Evolutionary conservation across 2,888 invertebrate genomes (phyloP).

Genomic region (Caenorhabditis panamensis): DNA sequence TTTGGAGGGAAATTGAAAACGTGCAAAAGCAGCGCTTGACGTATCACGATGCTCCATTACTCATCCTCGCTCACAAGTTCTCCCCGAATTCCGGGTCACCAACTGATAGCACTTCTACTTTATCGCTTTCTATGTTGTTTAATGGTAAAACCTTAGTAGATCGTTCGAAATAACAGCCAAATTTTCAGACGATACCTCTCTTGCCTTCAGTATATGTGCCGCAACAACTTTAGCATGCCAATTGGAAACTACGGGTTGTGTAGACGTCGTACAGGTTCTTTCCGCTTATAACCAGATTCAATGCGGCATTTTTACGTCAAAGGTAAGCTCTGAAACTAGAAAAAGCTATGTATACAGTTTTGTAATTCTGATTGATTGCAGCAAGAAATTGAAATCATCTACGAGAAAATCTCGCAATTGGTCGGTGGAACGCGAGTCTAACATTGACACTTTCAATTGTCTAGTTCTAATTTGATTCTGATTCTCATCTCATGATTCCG

Average conservation of each 20-base stretch:
- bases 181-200: conserved; percentile 60
- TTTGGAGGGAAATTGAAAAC: conserved; percentile 79
- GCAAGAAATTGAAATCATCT: conserved; percentile 93
- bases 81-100: conserved; percentile 29
- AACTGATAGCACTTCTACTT: conserved; percentile 45
- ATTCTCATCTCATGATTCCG: conserved; percentile 23
- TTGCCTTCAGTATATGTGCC: conserved; percentile 77
- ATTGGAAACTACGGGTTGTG: conserved; percentile 74
- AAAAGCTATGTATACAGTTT: too few species aligned
- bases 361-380: conserved; percentile 86
- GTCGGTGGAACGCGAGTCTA: conserved; percentile 69
- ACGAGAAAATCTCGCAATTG: conserved; percentile 84
- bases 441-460: conserved; percentile 1
- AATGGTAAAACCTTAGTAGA: too few species aligned
- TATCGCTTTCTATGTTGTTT: conserved; percentile 51
- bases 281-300: conserved; percentile 63
- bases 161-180: too few species aligned
- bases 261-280: conserved; percentile 67
- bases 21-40: conserved; percentile 72
- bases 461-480: too few species aligned
- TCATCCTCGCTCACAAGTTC: conserved; percentile 62
- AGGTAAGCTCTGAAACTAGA: too few species aligned
- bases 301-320: conserved; percentile 65
- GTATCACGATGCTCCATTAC: conserved; percentile 68
- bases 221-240: conserved; percentile 80